Base-by-base conservation (phyloP, 2,113 vertebrate species). In the Tetraodon nigroviridis region DNA sequence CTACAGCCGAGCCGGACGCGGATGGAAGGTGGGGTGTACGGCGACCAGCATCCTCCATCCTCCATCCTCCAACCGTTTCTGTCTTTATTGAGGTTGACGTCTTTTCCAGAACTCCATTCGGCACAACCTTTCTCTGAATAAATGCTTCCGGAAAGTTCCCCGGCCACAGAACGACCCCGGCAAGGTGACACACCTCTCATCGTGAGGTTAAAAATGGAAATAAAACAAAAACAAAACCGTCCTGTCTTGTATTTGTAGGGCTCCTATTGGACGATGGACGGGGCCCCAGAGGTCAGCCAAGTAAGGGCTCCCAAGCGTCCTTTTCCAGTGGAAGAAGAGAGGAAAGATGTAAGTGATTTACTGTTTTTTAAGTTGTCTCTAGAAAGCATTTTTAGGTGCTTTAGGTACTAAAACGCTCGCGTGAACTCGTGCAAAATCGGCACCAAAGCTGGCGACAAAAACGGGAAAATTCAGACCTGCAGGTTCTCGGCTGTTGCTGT, bases 231-330 rank as follows among this genome's bases (percentile, higher is more conserved):
- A n/a, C n/a, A n/a, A n/a, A n/a, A n/a, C n/a, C n/a, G 19, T 49
- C 6, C 1, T 56, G 13, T 51, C 1, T 37, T 65, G 27, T 69
- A 5, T 83, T 90, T 90, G 10, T 49, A 98, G 96, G 96, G 96
- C 32, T 97, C 95, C 20, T 98, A 98, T 2, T 98, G 96, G 96
- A 98, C 94, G 18, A 97, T 98, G 78, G 96, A 98, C 64, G 93
- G 92, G 14, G 93, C 94, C 20, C 86, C 92, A 29, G 86, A 85
- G 10, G 87, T 42, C 18, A 55, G 53, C 65, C 86, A 90, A 75
- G 20, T 24, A 27, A 92, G 93, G 68, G 93, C 84, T 11, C 78
- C 90, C 52, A 96, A 96, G 79, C 92, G 94, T 58, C 91, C 95
- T 52, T 91, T 91, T 71, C 92, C 94, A n/a, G 88, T 92, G 0